Evolutionary conservation across 1,140 invertebrate species (phyloP), one percentile per base, ranked within the genome.

Genomic region (Drosophila sp.): DNA sequence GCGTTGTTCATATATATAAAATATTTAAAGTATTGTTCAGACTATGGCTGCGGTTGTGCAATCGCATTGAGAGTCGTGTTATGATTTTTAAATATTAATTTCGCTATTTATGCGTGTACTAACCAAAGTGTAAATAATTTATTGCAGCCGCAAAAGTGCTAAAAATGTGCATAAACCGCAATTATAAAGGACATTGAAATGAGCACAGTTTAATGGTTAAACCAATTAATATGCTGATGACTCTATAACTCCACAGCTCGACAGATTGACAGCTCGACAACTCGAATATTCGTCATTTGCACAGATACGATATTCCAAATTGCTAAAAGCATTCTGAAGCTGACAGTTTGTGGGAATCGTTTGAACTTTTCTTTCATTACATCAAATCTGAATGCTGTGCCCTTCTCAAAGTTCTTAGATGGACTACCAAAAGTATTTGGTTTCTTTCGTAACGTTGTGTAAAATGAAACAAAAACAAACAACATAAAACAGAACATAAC

Each of bases 71-170:
- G 1, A 32, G 21, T 41, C 36, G 65, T 67, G 65, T 69, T 48
- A 61, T 45, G 21, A 38, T 63, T 62, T 54, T 70, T 54, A 70
- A 70, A 63, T 53, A 38, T 70, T 62, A 45, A 70, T 70, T 53
- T 34, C 36, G 7, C 29, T 16, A 14, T 41, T 62, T 53, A 8
- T 53, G n/a, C 18, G 8, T 27, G 8, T 21, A n/a, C 9, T 11
- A 8, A 38, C 36, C 18, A 50, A 59, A 25, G 36, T 48, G 64
- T 61, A 25, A 70, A 63, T 70, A 53, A 63, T 70, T 70, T 54
- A 70, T 62, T 38, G 58, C 58, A 56, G 41, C 41, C 40, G 1
- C 14, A 50, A 59, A 63, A 29, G 14, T 11, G 29, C 11, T 50
- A 58, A 18, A 41, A 34, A 18, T 25, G 27, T n/a, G 6, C 43